phyloP scores from a whole-genome alignment of 2,113 vertebrate genomes.

The Propithecus coquereli region DNA sequence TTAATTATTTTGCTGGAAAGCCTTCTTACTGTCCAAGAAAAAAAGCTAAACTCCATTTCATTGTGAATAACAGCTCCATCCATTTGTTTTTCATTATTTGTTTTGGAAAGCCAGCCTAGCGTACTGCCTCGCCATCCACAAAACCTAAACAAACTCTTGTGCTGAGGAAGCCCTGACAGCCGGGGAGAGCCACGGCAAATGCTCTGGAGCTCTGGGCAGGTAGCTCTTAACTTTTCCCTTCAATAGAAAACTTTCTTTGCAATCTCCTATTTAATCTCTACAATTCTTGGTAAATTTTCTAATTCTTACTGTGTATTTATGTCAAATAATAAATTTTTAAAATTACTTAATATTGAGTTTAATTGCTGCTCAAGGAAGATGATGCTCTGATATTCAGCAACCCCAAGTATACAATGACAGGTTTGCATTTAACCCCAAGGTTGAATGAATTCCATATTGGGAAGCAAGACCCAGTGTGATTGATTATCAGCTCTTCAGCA shows the following conservation, averaged over 20 bases:
- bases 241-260: neutral
- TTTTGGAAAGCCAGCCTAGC: neutral
- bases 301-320: neutral
- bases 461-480: neutral
- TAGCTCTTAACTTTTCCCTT: neutral
- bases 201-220: accelerated
- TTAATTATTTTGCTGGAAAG: neutral
- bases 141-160: neutral
- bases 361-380: neutral
- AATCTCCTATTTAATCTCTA: neutral
- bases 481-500: neutral
- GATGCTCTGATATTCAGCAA: neutral
- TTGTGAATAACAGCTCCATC: neutral
- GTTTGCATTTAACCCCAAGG: neutral
- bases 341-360: neutral
- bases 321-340: neutral
- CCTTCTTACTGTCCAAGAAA: neutral
- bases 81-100: neutral
- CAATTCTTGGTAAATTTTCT: neutral
- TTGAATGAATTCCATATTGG: neutral
- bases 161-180: neutral
- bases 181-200: neutral
- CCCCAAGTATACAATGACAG: neutral
- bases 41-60: neutral
- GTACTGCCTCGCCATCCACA: neutral